Evolutionary conservation across 2,113 vertebrate species (phyloP).

Genomic region (Bujurquina vittata): DNA sequence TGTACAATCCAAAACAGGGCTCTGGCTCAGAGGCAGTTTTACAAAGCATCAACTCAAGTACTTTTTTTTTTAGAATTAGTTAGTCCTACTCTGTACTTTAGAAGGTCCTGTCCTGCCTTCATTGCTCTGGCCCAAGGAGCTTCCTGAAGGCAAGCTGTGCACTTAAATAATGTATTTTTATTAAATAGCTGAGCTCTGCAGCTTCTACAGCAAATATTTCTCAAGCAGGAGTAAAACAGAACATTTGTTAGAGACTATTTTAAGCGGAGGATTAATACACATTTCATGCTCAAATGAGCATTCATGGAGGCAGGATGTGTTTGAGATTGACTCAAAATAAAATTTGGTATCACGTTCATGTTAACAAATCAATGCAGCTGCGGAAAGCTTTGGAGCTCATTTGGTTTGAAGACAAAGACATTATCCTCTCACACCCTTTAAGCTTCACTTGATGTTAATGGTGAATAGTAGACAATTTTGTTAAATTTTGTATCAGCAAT

Average conservation of each 20-base stretch:
- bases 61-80: neutral
- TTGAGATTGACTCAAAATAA: slow-evolving; percentile 19
- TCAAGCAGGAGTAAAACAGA: neutral
- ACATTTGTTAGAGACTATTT: slow-evolving; percentile 17
- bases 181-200: neutral
- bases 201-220: neutral
- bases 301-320: neutral
- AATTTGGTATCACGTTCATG: neutral
- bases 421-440: neutral
- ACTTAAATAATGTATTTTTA: neutral
- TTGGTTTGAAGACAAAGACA: neutral
- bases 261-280: slow-evolving; percentile 23
- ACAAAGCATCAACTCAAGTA: neutral
- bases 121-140: neutral
- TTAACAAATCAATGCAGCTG: neutral
- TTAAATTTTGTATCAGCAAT: neutral
- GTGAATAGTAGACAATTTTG: neutral
- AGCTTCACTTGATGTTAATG: neutral
- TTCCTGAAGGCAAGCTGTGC: neutral
- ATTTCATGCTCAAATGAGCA: slow-evolving; percentile 10
- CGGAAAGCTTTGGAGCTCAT: neutral
- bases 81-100: neutral
- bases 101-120: neutral
- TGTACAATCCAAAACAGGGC: neutral
- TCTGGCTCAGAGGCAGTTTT: neutral